Evolutionary conservation across 2,888 invertebrate genomes (phyloP).

Genomic region (Myathropa florea): DNA sequence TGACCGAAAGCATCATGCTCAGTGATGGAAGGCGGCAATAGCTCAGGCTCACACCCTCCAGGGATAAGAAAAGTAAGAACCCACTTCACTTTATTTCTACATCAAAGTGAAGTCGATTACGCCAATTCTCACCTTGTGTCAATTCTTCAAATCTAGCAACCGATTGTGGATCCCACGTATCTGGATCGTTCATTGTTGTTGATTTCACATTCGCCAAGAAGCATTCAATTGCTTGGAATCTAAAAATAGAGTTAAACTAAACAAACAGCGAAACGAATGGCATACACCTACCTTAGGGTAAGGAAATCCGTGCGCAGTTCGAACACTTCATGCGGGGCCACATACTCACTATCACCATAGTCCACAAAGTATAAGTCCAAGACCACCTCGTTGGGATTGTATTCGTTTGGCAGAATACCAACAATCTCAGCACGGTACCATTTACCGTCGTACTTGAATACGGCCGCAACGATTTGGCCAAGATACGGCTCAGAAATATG

Average conservation of each 20-base stretch:
- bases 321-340: conserved; percentile 85
- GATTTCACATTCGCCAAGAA: conserved; percentile 88
- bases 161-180: conserved; percentile 84
- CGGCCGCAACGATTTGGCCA: conserved; percentile 92
- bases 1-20: too few relatives aligned
- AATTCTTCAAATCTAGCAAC: conserved; percentile 86
- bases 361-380: conserved; percentile 91
- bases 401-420: conserved; percentile 84
- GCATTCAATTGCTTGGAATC: conserved; percentile 92
- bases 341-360: conserved; percentile 91
- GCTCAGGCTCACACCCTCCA: too few relatives aligned
- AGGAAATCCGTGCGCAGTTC: conserved; percentile 87
- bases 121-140: conserved; percentile 82
- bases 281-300: conserved; percentile 76
- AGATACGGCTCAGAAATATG: conserved; percentile 82
- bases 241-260: conserved; percentile 50
- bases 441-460: conserved; percentile 89
- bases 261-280: neutral
- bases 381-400: conserved; percentile 83
- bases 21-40: too few relatives aligned
- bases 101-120: too few relatives aligned
- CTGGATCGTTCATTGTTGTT: conserved; percentile 79
- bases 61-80: too few relatives aligned
- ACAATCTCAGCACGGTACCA: conserved; percentile 87
- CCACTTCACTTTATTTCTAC: too few relatives aligned